Evolutionary conservation across 2,113 vertebrate genomes (phyloP).

Genomic region (Psilopogon haemacephalus): DNA sequence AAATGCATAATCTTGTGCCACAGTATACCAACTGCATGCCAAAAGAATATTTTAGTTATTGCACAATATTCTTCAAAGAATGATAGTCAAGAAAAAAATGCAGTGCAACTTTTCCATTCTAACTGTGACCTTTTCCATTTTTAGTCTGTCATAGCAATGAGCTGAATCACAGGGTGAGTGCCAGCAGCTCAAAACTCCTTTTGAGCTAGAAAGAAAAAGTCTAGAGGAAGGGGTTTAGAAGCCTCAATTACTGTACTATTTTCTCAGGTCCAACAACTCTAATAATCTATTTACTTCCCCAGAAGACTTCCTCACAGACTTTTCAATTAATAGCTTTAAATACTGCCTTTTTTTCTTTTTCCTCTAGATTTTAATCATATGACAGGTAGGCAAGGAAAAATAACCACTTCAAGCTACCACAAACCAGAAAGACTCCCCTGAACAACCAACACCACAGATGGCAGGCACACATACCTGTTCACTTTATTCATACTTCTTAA

Average conservation of each 20-base stretch:
- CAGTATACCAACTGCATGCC: background rate
- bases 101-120: background rate
- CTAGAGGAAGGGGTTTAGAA: background rate
- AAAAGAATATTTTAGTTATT: background rate
- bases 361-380: background rate
- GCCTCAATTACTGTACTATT: background rate
- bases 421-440: background rate
- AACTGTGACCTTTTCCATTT: background rate
- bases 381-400: background rate
- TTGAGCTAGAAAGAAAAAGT: background rate
- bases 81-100: background rate
- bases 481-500: background rate
- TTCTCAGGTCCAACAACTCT: background rate
- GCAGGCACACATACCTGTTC: background rate
- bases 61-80: background rate
- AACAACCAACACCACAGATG: background rate
- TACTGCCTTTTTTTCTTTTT: background rate
- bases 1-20: background rate
- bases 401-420: background rate
- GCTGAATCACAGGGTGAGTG: fast-evolving
- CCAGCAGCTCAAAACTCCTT: background rate
- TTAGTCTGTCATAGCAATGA: background rate
- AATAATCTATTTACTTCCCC: background rate
- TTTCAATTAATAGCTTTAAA: background rate
- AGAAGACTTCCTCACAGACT: background rate